Percentiles rank a stretch among this genome's conserved stretches.
Conservation (phyloP, 2,113 vertebrate species). For the Nansenia antarctica region DNA sequence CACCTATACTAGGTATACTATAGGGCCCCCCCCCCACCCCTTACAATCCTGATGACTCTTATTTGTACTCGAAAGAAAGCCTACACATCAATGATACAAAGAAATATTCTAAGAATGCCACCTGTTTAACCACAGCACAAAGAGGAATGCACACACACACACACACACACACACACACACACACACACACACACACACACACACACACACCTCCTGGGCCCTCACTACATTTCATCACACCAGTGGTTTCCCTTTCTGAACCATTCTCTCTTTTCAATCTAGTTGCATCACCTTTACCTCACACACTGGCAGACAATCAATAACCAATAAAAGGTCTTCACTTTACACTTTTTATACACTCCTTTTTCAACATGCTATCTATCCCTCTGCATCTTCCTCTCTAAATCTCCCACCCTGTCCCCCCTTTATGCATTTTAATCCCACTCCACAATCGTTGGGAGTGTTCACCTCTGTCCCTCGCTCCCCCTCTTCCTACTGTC, state of each 20-base stretch:
- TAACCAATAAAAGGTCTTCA: too few species aligned
- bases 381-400: too few species aligned
- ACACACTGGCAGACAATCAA: too few species aligned
- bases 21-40: too few species aligned
- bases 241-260: conserved; percentile 23
- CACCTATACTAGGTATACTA: too few species aligned
- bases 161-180: conserved; percentile 12
- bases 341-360: too few species aligned
- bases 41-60: too few species aligned
- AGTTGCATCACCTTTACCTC: background rate
- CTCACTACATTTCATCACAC: conserved; percentile 24
- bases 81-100: too few species aligned
- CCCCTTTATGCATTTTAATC: background rate
- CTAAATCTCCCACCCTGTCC: background rate
- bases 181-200: conserved; percentile 39
- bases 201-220: conserved; percentile 19
- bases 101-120: background rate
- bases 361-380: too few species aligned
- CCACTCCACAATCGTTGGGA: background rate
- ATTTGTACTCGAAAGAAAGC: too few species aligned
- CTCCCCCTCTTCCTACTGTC: too few species aligned
- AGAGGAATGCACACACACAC: conserved; percentile 15
- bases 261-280: background rate
- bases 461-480: too few species aligned
- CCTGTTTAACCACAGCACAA: background rate